Evolutionary conservation across 1,140 invertebrate species (phyloP), one percentile per base, ranked within the genome.

Genomic region (Araneus ventricosus): DNA sequence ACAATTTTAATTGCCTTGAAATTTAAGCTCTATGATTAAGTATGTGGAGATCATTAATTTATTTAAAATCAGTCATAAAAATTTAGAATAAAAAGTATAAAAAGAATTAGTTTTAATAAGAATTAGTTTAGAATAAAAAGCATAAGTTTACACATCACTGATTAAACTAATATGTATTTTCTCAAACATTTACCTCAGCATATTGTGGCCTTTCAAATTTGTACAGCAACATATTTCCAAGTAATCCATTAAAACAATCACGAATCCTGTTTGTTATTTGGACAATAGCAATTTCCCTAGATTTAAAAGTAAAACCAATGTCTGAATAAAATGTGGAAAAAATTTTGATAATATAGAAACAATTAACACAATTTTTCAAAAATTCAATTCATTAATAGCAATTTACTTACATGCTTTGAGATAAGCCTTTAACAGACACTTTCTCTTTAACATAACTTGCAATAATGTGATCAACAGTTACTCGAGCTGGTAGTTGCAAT

Each of bases 201-300:
- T 99, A 99, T 95, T 99, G 99, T 0, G 97, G 97, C 94, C 98
- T 96, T 96, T 99, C 99, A 96, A 99, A 99, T 96, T 99, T 99
- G 95, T 99, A 99, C 2, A 99, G 96, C 20, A 99, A 95, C 95
- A 99, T 98, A 34, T 98, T 97, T 20, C 98, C 98, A 7, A 99
- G 95, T 95, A 99, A 98, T 0, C 97, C 97, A 96, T 99, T 99
- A 95, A 99, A 99, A 95, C 99, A 99, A 95, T 99, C 98, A 94
- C 97, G 97, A 17, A 94, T 84, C 22, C 88, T 86, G 87, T 93
- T 94, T 1, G 97, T 97, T 10, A 99, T 97, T 95, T 99, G 98
- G 84, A 97, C 96, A 63, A 98, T 96, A 52, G 97, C 97, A 80
- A 97, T 97, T 95, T 99, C 98, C 95, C 97, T 97, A 52, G 45